These are phyloP conservation scores for Craseonycteris thonglongyai DNA, from an alignment of 2,113 vertebrate species.

Conservation along the genomic window DNA sequence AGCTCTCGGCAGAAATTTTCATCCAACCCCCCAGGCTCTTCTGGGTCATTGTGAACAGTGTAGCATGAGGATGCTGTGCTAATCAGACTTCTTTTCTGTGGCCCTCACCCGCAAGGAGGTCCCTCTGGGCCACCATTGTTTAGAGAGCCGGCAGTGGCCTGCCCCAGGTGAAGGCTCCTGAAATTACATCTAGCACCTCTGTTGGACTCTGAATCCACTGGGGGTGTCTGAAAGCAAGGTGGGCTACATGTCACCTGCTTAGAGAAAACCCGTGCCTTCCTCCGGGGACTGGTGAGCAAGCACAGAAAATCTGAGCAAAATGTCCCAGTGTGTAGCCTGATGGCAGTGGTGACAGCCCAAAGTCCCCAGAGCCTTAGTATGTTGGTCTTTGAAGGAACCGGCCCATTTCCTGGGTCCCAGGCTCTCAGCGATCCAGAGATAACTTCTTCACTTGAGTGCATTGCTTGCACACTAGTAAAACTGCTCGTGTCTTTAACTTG, in stretches of 20 bases:
- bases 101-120: background rate
- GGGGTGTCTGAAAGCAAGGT: background rate
- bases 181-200: background rate
- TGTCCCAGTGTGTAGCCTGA: background rate
- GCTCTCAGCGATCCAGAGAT: background rate
- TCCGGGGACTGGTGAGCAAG: accelerated
- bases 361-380: background rate
- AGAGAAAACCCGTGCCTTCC: background rate
- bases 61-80: background rate
- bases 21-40: background rate
- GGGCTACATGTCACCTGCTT: accelerated
- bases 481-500: background rate
- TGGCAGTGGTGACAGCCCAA: background rate
- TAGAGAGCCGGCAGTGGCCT: background rate
- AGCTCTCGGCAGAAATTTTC: background rate
- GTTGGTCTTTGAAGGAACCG: background rate
- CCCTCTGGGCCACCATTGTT: background rate
- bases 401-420: accelerated
- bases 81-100: background rate
- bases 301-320: background rate
- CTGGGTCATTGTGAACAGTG: background rate
- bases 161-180: background rate
- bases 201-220: background rate
- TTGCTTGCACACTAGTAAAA: background rate
- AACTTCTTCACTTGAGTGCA: background rate